Evolutionary conservation across 2,797 vertebrate species (phyloP), one percentile per base, ranked within the genome.

Genomic region (Loris lydekkerianus): DNA sequence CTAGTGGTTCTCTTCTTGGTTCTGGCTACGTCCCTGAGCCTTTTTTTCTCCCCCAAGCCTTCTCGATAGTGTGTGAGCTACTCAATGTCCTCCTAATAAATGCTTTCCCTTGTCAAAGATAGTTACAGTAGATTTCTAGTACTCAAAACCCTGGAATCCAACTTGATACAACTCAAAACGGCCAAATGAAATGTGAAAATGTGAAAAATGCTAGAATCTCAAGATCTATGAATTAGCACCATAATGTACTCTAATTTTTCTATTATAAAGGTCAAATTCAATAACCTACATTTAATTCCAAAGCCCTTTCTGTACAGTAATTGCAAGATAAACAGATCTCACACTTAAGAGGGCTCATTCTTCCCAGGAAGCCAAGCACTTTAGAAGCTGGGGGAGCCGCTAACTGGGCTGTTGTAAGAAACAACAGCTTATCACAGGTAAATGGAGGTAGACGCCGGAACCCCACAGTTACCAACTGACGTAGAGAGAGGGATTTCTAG

Each of bases 211-310:
- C 15, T 46, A 63, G 53, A 60, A 58, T 85, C 53, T 67, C 29
- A 56, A n/a, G 46, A 86, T 43, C 67, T 86, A 58, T 10, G 72
- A 75, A 86, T 77, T 81, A 94, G 85, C 37, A 40, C 46, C 60
- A n/a, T 80, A 40, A 80, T 76, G 0, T 1, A 63, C 53, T 89
- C 31, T 70, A 37, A n/a, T 37, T 87, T 94, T 89, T 63, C 81
- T 60, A 87, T 81, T 87, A 61, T 69, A 95, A 96, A 93, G 86
- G 72, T 69, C 67, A 80, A 40, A 89, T 72, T 86, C 76, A 83
- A 82, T 94, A 89, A 75, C 46, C 75, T 84, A 49, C 56, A 34
- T 81, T 96, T 78, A 95, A 89, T 95, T 89, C 25, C 61, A 88
- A 86, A 14, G 67, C 31, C 3, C 53, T 75, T 56, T 86, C 70